Conservation (phyloP, 30 jellyfish, hydroid and myxozoan genomes). For the Turritopsis dohrnii region DNA sequence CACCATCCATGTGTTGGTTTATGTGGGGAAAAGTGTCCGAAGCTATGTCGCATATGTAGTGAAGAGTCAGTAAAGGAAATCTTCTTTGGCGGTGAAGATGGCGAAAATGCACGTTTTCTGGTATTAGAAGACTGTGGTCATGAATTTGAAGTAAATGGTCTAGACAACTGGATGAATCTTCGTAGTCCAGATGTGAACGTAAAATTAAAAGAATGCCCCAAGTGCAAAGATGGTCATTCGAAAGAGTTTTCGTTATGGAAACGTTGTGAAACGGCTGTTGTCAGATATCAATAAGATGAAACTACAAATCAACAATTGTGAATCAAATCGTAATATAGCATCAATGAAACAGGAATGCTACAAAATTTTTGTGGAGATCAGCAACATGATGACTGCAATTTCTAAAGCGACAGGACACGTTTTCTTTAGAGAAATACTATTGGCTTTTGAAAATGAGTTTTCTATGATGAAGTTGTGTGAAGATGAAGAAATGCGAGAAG, state of each 20-base stretch:
- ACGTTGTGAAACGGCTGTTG: constrained; percentile 25
- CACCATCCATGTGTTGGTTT: constrained; percentile 51
- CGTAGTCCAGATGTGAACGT: not conserved
- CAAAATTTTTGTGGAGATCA: not conserved
- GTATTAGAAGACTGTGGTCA: constrained; percentile 23
- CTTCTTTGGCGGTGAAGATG: constrained; percentile 29
- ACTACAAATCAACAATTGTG: not conserved
- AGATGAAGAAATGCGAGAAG: not conserved
- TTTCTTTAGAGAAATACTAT: not conserved
- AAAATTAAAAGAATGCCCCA: constrained; percentile 51
- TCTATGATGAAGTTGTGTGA: not conserved
- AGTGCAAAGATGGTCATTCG: constrained; percentile 50
- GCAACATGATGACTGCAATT: not conserved
- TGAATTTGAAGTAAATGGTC: constrained; percentile 30
- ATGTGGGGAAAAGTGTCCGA: constrained; percentile 58
- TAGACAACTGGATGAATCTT: constrained; percentile 30
- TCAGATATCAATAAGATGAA: constrained; percentile 41
- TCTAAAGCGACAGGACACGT: not conserved
- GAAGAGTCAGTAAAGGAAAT: constrained; percentile 6
- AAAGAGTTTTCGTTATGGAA: constrained; percentile 49
- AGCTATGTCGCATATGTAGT: constrained; percentile 35
- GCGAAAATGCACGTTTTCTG: constrained; percentile 15
- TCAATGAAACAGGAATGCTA: not conserved
- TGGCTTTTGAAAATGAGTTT: not conserved
- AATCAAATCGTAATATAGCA: not conserved